Conservation (phyloP, 2,797 vertebrate genomes). For the Muraenolepis orangiensis region DNA sequence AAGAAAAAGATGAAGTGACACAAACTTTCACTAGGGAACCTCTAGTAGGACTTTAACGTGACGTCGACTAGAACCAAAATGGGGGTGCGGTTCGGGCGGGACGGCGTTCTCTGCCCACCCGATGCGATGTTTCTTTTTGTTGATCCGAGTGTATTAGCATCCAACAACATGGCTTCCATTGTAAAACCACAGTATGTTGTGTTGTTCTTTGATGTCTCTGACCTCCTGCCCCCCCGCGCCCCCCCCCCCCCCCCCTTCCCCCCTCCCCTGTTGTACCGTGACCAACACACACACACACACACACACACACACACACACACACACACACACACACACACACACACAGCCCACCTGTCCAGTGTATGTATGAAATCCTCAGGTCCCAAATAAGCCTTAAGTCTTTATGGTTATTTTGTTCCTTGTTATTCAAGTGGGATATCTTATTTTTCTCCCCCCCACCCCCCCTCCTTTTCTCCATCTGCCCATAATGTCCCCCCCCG, state of each 20-base stretch:
- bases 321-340: neutral
- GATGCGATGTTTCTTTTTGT: too few relatives aligned
- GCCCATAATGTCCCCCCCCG: conserved; percentile 20
- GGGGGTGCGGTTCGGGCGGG: conserved; percentile 37
- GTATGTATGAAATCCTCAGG: conserved; percentile 78
- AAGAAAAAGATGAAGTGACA: neutral
- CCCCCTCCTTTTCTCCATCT: conserved; percentile 9
- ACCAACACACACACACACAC: conserved; percentile 17
- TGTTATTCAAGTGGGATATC: conserved; percentile 36
- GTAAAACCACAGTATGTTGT: conserved; percentile 49
- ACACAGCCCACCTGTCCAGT: conserved; percentile 37
- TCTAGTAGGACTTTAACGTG: conserved; percentile 33
- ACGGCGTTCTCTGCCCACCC: conserved; percentile 35
- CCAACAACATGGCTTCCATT: conserved; percentile 37
- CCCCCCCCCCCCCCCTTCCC: too few relatives aligned
- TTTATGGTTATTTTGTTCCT: conserved; percentile 54
- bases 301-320: neutral
- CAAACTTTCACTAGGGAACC: neutral
- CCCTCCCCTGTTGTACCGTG: conserved; percentile 33
- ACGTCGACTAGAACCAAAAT: conserved; percentile 60
- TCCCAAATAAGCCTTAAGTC: conserved; percentile 80
- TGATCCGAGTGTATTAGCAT: conserved; percentile 30
- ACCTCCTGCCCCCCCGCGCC: conserved; percentile 38
- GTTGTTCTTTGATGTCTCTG: conserved; percentile 49
- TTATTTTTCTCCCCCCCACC: conserved; percentile 36